phyloP scores from a whole-genome alignment of 2,888 invertebrate genomes.

The Adela reaumurella region DNA sequence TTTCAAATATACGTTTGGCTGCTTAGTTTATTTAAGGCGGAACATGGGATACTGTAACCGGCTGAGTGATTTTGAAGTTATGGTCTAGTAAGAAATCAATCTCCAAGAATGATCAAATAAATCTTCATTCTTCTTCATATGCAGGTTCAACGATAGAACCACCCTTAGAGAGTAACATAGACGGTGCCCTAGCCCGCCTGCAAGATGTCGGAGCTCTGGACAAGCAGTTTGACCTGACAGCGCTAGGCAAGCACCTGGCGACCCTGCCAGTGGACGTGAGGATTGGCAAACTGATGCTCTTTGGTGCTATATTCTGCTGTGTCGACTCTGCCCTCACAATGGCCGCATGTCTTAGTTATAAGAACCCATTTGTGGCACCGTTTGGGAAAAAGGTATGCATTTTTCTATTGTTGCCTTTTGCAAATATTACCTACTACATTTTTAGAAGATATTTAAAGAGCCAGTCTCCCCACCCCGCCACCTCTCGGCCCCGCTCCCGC shows the following conservation, averaged over 20 bases:
- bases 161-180: slow-evolving; percentile 63
- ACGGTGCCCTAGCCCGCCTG: slow-evolving; percentile 65
- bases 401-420: not conserved
- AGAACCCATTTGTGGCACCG: slow-evolving; percentile 73
- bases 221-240: slow-evolving; percentile 68
- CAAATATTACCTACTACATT: no score
- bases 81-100: no score
- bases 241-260: slow-evolving; percentile 83
- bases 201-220: slow-evolving; percentile 81
- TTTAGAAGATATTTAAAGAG: no score
- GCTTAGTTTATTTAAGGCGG: no score
- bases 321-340: slow-evolving; percentile 90
- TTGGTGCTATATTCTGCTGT: slow-evolving; percentile 89
- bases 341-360: slow-evolving; percentile 77
- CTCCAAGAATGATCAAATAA: no score
- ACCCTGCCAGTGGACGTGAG: slow-evolving; percentile 87
- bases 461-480: no score
- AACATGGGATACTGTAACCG: no score
- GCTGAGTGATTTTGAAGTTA: no score
- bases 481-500: no score
- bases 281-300: slow-evolving; percentile 89
- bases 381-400: slow-evolving; percentile 63
- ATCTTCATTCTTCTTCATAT: slow-evolving; percentile 13
- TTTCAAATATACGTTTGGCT: no score
- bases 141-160: slow-evolving; percentile 70